These are phyloP conservation scores for Limnephilus rhombicus DNA, from an alignment of 2,888 invertebrate genomes.

Conservation along the genomic window DNA sequence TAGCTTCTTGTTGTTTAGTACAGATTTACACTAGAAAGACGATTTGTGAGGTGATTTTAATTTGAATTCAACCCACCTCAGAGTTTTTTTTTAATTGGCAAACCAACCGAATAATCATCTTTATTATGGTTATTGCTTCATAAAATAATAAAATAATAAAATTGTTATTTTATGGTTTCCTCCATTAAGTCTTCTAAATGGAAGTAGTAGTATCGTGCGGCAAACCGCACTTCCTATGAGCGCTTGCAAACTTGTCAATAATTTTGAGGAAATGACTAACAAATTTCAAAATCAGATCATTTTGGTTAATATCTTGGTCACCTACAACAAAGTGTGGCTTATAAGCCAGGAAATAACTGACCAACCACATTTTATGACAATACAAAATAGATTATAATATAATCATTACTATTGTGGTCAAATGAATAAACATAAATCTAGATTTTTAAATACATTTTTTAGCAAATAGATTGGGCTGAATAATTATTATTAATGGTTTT, in stretches of 20 bases:
- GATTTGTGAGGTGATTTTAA: too few species aligned
- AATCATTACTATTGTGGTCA: not conserved
- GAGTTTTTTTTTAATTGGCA: too few species aligned
- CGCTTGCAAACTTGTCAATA: not conserved
- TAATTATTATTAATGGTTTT: too few species aligned
- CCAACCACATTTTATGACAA: not conserved
- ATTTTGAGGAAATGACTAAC: not conserved
- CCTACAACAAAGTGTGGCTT: not conserved
- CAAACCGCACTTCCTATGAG: not conserved
- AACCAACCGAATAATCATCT: not conserved
- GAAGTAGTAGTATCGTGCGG: not conserved
- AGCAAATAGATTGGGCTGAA: too few species aligned
- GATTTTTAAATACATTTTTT: not conserved
- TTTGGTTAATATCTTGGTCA: not conserved
- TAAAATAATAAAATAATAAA: not conserved
- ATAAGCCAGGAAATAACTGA: not conserved
- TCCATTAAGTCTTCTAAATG: not conserved
- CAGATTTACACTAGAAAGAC: too few species aligned
- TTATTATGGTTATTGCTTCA: not conserved
- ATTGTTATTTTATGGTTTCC: not conserved
- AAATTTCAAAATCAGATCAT: not conserved
- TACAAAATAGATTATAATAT: not conserved
- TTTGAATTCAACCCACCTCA: too few species aligned
- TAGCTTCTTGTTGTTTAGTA: too few species aligned
- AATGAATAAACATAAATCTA: not conserved